Conservation (phyloP, 2,113 vertebrate species). For the Hippocampus zosterae region DNA sequence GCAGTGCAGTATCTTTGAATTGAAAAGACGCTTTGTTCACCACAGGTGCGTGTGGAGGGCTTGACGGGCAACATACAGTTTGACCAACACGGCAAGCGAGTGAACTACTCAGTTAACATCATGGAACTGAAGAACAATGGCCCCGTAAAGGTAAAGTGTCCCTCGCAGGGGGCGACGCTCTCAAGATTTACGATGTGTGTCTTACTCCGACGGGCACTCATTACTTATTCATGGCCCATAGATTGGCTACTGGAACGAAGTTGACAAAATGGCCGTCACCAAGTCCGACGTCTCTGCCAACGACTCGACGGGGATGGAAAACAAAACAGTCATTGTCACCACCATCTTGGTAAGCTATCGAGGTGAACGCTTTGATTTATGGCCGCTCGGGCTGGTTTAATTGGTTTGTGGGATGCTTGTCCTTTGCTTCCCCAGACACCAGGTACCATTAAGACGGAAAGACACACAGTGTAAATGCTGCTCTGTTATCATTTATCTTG, state of each 20-base stretch:
- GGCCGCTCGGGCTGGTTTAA: background rate
- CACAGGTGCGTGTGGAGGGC: slow-evolving; percentile 92
- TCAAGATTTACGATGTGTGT: background rate
- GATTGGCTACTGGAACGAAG: slow-evolving; percentile 99
- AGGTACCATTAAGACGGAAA: background rate
- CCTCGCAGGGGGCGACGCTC: background rate
- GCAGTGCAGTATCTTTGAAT: background rate
- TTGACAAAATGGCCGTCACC: slow-evolving; percentile 97
- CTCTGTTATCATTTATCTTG: background rate
- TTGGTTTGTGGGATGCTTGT: background rate
- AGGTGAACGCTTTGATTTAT: background rate
- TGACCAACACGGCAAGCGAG: slow-evolving; percentile 94
- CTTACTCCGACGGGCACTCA: background rate
- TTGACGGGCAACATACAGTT: slow-evolving; percentile 98
- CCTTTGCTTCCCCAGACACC: background rate
- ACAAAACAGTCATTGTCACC: slow-evolving; percentile 97
- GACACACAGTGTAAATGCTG: background rate
- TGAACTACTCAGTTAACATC: slow-evolving; percentile 95
- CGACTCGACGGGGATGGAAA: slow-evolving; percentile 91
- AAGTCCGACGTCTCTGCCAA: slow-evolving; percentile 87
- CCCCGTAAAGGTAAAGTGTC: slow-evolving; percentile 84
- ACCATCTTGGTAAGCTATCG: slow-evolving; percentile 88
- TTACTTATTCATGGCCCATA: slow-evolving; percentile 54
- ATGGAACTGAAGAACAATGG: slow-evolving; percentile 98
- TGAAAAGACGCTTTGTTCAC: background rate